Evolutionary conservation across 2,113 vertebrate genomes (phyloP).

Genomic region (Nothoprocta perdicaria): DNA sequence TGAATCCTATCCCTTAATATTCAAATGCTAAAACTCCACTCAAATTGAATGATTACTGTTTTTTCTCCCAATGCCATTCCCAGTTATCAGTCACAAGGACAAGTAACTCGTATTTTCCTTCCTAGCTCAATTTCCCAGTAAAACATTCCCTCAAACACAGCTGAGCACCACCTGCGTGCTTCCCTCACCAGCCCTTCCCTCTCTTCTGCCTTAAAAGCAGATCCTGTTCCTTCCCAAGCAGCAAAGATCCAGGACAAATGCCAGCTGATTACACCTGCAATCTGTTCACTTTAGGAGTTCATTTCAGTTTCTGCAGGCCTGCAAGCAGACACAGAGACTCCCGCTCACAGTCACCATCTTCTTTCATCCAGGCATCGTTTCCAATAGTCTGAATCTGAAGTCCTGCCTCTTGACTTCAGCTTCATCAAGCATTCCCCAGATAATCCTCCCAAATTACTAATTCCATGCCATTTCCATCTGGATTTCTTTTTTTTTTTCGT

Average conservation of each 20-base stretch:
- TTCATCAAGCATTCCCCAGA: not conserved
- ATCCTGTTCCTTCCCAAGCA: not conserved
- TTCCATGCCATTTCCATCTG: not conserved
- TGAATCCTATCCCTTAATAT: constrained; percentile 2
- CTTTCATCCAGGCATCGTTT: not conserved
- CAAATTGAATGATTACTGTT: constrained; percentile 23
- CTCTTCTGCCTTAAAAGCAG: constrained; percentile 23
- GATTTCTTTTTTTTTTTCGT: not conserved
- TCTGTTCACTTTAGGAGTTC: not conserved
- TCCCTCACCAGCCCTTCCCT: not conserved
- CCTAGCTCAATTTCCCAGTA: constrained; percentile 25
- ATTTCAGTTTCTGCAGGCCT: not conserved
- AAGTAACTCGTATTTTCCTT: not conserved
- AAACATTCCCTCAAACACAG: constrained; percentile 5
- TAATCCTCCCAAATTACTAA: not conserved
- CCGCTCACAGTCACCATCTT: accelerated
- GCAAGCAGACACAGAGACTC: accelerated
- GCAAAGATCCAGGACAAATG: constrained; percentile 11
- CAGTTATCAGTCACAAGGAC: constrained; percentile 27
- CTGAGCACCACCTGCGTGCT: not conserved
- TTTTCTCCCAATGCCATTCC: constrained; percentile 36
- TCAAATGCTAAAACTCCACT: constrained; percentile 37
- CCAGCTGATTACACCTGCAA: constrained; percentile 63
- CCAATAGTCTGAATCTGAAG: not conserved
- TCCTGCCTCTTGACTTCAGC: not conserved